Base-by-base conservation (phyloP, 2,113 vertebrate species). In the Elephas maximus region DNA sequence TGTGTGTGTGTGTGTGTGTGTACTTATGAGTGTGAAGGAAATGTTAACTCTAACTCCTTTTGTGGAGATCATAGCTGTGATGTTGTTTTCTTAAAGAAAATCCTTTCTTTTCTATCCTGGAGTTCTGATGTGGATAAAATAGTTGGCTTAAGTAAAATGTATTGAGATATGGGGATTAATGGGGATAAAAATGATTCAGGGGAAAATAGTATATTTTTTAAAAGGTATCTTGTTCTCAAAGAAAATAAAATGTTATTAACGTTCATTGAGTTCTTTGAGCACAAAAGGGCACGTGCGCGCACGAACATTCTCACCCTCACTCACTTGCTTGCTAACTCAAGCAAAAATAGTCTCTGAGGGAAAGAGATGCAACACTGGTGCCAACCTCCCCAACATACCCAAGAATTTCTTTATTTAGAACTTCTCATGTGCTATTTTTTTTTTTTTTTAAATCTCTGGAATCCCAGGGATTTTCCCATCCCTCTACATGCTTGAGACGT, bases 391-490 rank as follows among this genome's bases (percentile, higher is more conserved):
- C 67, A 93, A 95, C 94, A 98, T 98, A 98, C 98, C 92, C 62
- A 84, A 91, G 97, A 94, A 97, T 96, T 94, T 98, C 98, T 97
- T 98, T 98, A 96, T 98, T 98, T 98, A 97, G 96, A 98, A 86
- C 78, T 82, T 98, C 96, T 96, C 96, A 93, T 98, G 98, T 92
- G 91, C 95, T 96, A 79, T 94, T 97, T 97, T 96, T 91, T 95
- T 91, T 95, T 62, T 41, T 71, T 93, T 94, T 97, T 84, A 28
- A 97, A 98, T 97, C 98, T 97, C 95, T 98, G 98, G 98, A 98
- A 98, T 98, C 98, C 98, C 94, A 96, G 97, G 97, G 98, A 98
- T 98, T 97, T 98, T 98, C 97, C 98, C 98, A 98, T 98, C 98
- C 98, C 98, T 98, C 69, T 97, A 97, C 97, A 98, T 98, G 98